phyloP scores from a whole-genome alignment of 2,888 invertebrate genomes.

The Mylabris sibirica region DNA sequence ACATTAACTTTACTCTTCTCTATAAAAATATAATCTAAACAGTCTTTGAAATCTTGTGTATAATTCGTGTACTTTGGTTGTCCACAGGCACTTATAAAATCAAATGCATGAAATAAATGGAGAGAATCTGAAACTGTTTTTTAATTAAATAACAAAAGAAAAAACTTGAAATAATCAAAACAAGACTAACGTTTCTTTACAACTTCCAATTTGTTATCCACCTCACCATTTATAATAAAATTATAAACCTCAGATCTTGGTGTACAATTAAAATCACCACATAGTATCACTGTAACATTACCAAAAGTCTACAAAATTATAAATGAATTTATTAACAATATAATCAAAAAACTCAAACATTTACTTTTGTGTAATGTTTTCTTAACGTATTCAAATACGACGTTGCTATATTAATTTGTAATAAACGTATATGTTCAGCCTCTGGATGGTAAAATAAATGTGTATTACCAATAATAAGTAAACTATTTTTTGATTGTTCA shows the following conservation, averaged over 20 bases:
- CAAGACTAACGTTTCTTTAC: slow-evolving; percentile 79
- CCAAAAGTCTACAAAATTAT: slow-evolving; percentile 42
- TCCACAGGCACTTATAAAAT: slow-evolving; percentile 82
- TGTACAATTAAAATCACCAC: slow-evolving; percentile 93
- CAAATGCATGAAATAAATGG: slow-evolving; percentile 62
- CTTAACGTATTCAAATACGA: slow-evolving; percentile 64
- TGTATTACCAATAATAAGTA: slow-evolving; percentile 75
- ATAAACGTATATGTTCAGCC: slow-evolving; percentile 82
- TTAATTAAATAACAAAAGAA: slow-evolving; percentile 1
- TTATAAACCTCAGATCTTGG: slow-evolving; percentile 84
- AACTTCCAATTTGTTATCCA: slow-evolving; percentile 72
- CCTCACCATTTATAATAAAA: slow-evolving; percentile 74
- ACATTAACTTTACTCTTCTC: slow-evolving; percentile 71
- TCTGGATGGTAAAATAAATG: slow-evolving; percentile 90
- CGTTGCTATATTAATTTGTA: slow-evolving; percentile 65
- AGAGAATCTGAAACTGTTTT: slow-evolving; percentile 66
- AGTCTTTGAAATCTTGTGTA: slow-evolving; percentile 81
- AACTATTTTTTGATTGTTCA: slow-evolving; percentile 49
- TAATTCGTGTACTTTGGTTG: slow-evolving; percentile 86
- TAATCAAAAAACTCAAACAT: neutral
- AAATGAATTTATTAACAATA: slow-evolving; percentile 5
- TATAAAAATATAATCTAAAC: slow-evolving; percentile 91
- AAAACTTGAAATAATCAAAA: neutral
- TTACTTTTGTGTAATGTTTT: slow-evolving; percentile 50
- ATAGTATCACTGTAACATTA: slow-evolving; percentile 76